Evolutionary conservation across 2,888 invertebrate genomes (phyloP), one percentile per base, ranked within the genome.

Genomic region (Aspidapion aeneum): DNA sequence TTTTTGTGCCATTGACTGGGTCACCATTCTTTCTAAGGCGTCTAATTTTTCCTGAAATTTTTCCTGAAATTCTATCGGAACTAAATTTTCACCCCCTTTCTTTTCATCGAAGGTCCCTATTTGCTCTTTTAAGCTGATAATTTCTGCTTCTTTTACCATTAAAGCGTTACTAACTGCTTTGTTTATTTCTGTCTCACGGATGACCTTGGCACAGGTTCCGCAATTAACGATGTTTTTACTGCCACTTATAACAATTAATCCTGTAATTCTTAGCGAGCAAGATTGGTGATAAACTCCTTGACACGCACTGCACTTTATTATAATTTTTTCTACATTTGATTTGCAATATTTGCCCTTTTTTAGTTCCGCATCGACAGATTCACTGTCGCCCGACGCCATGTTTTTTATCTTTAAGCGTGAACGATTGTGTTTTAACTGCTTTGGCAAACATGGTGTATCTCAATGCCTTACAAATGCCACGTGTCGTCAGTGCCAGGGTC

Each of bases 311-410:
- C 58, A 58, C 58, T 58, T 58, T 20, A 50, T 21, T 7, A 2
- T 51, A 12, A 18, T 58, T 58, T 48, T 18, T 2, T 17, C 19
- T n/a, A 52, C 58, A 21, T 50, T 58, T 18, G 18, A 51, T 58
- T 58, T 58, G n/a, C 58, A 58, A 50, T 58, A 51, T 50, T 58
- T 58, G 51, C 58, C 49, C 51, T 58, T 58, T 58, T 50, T 58
- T 2, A 20, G 5, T 16, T 51, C 51, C 1, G 51, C 17, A 18
- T 49, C 50, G 1, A 18, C 22, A n/a, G n/a, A n/a, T n/a, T n/a
- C n/a, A n/a, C n/a, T n/a, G n/a, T n/a, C n/a, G n/a, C n/a, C n/a
- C n/a, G n/a, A n/a, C n/a, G n/a, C n/a, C n/a, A n/a, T n/a, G n/a
- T n/a, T n/a, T n/a, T n/a, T n/a, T n/a, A n/a, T n/a, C n/a, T n/a